A percentile compares a stretch with the other conserved stretches of the same genome.
These are phyloP conservation scores for Xenentodon cancila DNA, from an alignment of 2,797 vertebrate genomes.

Conservation along the genomic window DNA sequence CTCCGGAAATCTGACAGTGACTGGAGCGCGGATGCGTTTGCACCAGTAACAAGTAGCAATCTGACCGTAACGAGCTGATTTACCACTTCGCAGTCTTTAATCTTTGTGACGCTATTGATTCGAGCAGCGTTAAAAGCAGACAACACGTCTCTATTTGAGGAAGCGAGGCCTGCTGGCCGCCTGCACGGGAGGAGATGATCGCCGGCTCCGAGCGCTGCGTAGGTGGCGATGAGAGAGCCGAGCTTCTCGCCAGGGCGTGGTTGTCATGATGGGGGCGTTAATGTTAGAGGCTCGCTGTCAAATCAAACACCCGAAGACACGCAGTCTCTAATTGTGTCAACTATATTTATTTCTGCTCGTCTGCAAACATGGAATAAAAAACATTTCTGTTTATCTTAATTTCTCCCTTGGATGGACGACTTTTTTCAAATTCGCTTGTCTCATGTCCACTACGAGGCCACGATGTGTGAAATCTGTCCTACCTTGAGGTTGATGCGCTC, in stretches of 20 bases:
- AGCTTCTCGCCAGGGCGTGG: constrained; percentile 36
- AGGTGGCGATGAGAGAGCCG: constrained; percentile 51
- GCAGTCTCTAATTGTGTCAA: constrained; percentile 39
- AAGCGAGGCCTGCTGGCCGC: constrained; percentile 23
- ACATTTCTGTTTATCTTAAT: background rate
- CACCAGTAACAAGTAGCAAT: too few relatives aligned
- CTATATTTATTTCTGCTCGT: constrained; percentile 39
- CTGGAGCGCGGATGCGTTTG: constrained; percentile 10
- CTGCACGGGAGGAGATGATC: constrained; percentile 48
- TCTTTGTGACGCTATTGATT: constrained; percentile 20
- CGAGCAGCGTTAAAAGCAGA: constrained; percentile 35
- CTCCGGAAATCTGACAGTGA: constrained; percentile 8
- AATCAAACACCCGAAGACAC: constrained; percentile 40
- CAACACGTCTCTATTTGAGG: constrained; percentile 29
- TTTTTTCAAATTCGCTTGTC: too few relatives aligned
- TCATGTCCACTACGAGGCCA: background rate
- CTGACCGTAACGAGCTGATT: constrained; percentile 9
- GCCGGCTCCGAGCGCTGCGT: constrained; percentile 21
- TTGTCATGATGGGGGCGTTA: constrained; percentile 53
- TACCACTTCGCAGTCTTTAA: constrained; percentile 28
- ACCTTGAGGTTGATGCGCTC: constrained; percentile 98
- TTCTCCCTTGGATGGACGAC: too few relatives aligned
- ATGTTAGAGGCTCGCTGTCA: constrained; percentile 49
- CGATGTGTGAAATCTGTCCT: constrained; percentile 1
- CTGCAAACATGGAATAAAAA: background rate